phyloP scores from a whole-genome alignment of 1,140 invertebrate species.

The Megathymus violae region DNA sequence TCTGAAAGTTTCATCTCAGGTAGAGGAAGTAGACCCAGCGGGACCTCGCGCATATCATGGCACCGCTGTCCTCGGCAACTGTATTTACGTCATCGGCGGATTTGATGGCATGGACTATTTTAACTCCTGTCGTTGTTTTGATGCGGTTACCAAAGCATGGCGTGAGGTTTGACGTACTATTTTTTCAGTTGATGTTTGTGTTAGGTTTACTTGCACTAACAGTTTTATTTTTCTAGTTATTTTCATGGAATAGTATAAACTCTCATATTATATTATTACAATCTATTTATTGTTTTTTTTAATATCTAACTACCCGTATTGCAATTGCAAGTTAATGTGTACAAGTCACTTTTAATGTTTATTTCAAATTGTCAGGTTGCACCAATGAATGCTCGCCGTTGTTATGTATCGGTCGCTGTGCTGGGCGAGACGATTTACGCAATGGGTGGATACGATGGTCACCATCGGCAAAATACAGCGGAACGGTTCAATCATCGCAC shows the following conservation, averaged over 20 bases:
- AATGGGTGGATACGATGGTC: conserved; percentile 94
- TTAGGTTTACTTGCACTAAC: too few relatives aligned
- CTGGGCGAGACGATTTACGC: conserved; percentile 91
- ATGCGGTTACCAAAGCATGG: conserved; percentile 87
- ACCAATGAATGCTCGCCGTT: conserved; percentile 85
- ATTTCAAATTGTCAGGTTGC: conserved; percentile 69
- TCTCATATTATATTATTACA: too few relatives aligned
- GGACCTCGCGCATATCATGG: conserved; percentile 91
- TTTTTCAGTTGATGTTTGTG: too few relatives aligned
- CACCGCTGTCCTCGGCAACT: conserved; percentile 87
- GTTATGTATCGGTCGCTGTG: conserved; percentile 87
- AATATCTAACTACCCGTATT: neutral
- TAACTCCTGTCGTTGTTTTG: conserved; percentile 88
- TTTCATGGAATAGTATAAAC: too few relatives aligned
- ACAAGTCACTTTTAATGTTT: too few relatives aligned
- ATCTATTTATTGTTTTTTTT: neutral
- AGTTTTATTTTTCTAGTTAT: too few relatives aligned
- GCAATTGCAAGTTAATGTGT: conserved; percentile 55
- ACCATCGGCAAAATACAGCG: conserved; percentile 89
- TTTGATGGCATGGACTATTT: conserved; percentile 90
- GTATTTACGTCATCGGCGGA: conserved; percentile 91
- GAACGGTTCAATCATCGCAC: conserved; percentile 88
- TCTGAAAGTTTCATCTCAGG: conserved; percentile 52
- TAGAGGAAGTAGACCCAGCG: conserved; percentile 82
- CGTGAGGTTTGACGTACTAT: conserved; percentile 84